Evolutionary conservation across 2,113 vertebrate genomes (phyloP).

Genomic region (Cololabis saira): DNA sequence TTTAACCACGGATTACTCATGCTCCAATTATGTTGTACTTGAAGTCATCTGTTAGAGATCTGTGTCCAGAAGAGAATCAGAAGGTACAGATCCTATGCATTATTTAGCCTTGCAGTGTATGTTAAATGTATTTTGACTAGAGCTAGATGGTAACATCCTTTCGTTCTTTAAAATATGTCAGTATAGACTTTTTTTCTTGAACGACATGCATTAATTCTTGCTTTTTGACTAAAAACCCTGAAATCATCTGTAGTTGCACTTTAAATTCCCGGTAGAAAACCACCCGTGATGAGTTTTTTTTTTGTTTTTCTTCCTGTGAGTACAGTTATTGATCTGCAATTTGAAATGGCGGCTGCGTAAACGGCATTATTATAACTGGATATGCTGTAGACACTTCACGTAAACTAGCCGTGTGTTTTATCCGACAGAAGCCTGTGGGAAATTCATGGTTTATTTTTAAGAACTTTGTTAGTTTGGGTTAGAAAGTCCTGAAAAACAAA

Average conservation of each 20-base stretch:
- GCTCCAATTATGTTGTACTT: constrained; percentile 15
- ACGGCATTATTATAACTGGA: too few species aligned
- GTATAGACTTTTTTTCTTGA: background rate
- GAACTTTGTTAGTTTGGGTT: too few species aligned
- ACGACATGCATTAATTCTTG: background rate
- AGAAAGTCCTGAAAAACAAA: too few species aligned
- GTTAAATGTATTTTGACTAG: background rate
- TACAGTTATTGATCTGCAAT: too few species aligned
- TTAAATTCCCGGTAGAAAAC: constrained; percentile 43
- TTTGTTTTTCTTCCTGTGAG: background rate
- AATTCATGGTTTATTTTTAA: too few species aligned
- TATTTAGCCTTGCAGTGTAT: background rate
- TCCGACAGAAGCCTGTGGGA: too few species aligned
- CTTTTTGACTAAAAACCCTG: constrained; percentile 26
- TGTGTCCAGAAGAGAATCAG: constrained; percentile 13
- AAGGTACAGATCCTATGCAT: background rate
- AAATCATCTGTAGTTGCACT: constrained; percentile 59
- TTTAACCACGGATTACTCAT: background rate
- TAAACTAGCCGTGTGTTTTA: too few species aligned
- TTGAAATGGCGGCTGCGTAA: too few species aligned
- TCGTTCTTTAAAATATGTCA: background rate
- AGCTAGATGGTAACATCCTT: too few species aligned
- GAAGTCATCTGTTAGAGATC: background rate
- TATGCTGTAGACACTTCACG: too few species aligned
- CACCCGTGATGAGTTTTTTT: background rate